A percentile compares a stretch with the other conserved stretches of the same genome.
phyloP scores from a whole-genome alignment of 1,140 invertebrate genomes.

The Cepaea nemoralis region DNA sequence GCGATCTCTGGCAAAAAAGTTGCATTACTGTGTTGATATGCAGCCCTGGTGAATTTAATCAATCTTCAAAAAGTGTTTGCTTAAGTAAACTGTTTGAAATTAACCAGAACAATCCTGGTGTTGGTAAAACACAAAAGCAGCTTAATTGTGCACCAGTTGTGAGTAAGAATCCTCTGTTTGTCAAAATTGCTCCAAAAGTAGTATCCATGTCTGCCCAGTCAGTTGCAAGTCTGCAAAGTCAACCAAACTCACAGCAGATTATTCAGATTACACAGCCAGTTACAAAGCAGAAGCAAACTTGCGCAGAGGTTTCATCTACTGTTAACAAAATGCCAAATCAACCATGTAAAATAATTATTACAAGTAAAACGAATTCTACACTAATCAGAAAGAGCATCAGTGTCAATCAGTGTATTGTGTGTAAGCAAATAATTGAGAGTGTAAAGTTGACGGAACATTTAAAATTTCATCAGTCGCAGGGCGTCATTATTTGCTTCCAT shows the following conservation, averaged over 20 bases:
- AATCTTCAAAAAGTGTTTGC: background rate
- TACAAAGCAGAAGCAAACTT: background rate
- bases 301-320: background rate
- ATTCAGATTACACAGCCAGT: background rate
- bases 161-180: background rate
- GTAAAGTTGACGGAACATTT: slow-evolving; percentile 33
- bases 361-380: background rate
- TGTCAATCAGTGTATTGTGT: slow-evolving; percentile 18
- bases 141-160: background rate
- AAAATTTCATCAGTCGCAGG: slow-evolving; percentile 42
- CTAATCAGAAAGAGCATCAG: background rate
- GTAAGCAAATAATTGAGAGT: background rate
- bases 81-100: background rate
- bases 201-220: background rate
- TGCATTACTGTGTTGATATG: slow-evolving; percentile 16
- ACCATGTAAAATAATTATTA: background rate
- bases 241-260: background rate
- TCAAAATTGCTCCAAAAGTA: background rate
- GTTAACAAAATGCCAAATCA: background rate
- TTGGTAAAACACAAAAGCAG: background rate
- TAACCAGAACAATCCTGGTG: background rate
- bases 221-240: background rate
- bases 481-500: slow-evolving; percentile 39
- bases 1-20: background rate
- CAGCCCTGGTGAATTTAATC: background rate